Conservation (phyloP, 2,888 invertebrate genomes). For the Mechanitis messenoides region DNA sequence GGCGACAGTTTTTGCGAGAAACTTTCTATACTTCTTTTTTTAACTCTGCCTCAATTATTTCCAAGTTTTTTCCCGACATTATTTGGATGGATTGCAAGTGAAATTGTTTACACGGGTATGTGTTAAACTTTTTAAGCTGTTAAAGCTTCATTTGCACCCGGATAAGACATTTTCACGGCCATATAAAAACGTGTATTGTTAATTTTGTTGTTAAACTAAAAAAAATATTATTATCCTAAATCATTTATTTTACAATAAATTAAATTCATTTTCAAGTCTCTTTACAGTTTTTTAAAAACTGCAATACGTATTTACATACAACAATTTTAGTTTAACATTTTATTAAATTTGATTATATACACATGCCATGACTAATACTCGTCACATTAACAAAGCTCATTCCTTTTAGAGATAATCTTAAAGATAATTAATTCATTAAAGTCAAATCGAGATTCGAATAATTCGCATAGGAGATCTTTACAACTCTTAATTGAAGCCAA, state of each 20-base stretch:
- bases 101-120: constrained; percentile 57
- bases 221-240: too few species aligned
- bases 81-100: constrained; percentile 44
- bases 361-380: constrained; percentile 19
- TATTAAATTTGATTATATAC: background rate
- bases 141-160: constrained; percentile 30
- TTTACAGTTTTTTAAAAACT: too few species aligned
- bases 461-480: constrained; percentile 69
- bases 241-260: too few species aligned
- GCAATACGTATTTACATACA: too few species aligned
- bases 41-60: constrained; percentile 67
- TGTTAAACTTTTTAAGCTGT: constrained; percentile 51
- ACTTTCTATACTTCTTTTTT: constrained; percentile 64
- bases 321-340: background rate
- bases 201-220: too few species aligned
- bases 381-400: constrained; percentile 22
- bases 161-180: constrained; percentile 2
- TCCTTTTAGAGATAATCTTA: constrained; percentile 40
- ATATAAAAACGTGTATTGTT: background rate
- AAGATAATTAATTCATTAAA: constrained; percentile 64
- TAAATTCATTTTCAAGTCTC: too few species aligned
- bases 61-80: constrained; percentile 60
- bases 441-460: constrained; percentile 59
- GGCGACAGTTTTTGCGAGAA: constrained; percentile 67
- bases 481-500: constrained; percentile 70